phyloP scores from a whole-genome alignment of 2,797 vertebrate genomes.

The Rhynchotus rufescens region DNA sequence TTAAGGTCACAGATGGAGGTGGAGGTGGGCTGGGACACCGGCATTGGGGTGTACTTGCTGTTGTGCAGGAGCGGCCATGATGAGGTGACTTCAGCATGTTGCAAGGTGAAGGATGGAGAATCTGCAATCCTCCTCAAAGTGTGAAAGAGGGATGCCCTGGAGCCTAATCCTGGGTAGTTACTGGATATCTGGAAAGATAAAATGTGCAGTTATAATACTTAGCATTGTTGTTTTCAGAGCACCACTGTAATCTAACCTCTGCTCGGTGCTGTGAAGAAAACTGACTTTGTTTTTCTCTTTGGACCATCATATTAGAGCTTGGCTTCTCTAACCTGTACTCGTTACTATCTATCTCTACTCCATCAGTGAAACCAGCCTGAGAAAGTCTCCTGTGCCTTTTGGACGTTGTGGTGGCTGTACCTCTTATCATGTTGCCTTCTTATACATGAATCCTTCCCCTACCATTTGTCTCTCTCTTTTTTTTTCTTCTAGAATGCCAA shows the following conservation, averaged over 20 bases:
- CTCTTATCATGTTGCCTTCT: neutral
- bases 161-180: neutral
- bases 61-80: neutral
- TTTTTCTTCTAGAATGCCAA: conserved; percentile 2
- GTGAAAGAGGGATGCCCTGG: neutral
- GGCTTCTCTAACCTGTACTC: neutral
- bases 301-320: neutral
- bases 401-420: neutral
- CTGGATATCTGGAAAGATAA: neutral
- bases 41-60: accelerated
- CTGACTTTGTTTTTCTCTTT: neutral
- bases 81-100: neutral
- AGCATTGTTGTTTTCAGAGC: neutral
- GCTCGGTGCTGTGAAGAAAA: neutral
- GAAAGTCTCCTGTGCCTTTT: neutral
- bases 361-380: neutral
- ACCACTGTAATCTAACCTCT: neutral
- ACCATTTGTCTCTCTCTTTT: neutral
- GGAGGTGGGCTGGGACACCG: neutral
- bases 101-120: neutral
- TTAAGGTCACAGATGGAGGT: neutral
- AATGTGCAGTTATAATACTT: neutral
- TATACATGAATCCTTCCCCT: conserved; percentile 43
- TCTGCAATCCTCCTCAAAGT: neutral
- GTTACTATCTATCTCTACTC: neutral